Evolutionary conservation across 2,113 vertebrate species (phyloP).

Genomic region (Fulica atra): DNA sequence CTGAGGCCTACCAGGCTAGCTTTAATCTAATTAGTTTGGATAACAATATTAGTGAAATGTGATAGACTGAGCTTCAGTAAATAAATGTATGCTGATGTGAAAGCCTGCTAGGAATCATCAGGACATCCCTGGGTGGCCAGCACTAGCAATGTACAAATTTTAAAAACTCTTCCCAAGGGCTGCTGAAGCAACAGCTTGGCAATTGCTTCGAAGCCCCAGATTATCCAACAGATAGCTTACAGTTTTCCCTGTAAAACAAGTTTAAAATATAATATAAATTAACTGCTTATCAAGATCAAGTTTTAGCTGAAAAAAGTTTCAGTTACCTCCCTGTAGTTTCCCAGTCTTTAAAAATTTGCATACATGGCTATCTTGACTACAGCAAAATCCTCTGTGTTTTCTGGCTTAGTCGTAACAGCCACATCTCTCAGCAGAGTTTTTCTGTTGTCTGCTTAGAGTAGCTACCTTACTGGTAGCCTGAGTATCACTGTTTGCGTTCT

Average conservation of each 20-base stretch:
- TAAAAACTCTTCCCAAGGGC: neutral
- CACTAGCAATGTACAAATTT: neutral
- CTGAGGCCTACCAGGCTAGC: neutral
- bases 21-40: neutral
- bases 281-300: neutral
- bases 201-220: neutral
- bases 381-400: neutral
- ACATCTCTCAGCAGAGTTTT: neutral
- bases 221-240: neutral
- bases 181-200: neutral
- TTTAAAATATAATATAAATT: neutral
- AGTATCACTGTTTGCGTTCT: neutral
- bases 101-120: constrained; percentile 26
- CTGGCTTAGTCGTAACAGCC: neutral
- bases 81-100: constrained; percentile 14
- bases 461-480: neutral
- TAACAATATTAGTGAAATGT: constrained; percentile 6
- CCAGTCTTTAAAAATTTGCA: neutral
- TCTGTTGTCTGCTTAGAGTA: neutral
- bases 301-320: neutral
- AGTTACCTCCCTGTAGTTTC: neutral
- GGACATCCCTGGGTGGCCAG: neutral
- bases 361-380: neutral
- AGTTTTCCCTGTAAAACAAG: neutral
- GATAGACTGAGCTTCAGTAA: constrained; percentile 1